Percentiles rank a stretch among this genome's conserved stretches.
These are phyloP conservation scores for Ypsolopha sequella DNA, from an alignment of 2,888 invertebrate species.

Conservation along the genomic window DNA sequence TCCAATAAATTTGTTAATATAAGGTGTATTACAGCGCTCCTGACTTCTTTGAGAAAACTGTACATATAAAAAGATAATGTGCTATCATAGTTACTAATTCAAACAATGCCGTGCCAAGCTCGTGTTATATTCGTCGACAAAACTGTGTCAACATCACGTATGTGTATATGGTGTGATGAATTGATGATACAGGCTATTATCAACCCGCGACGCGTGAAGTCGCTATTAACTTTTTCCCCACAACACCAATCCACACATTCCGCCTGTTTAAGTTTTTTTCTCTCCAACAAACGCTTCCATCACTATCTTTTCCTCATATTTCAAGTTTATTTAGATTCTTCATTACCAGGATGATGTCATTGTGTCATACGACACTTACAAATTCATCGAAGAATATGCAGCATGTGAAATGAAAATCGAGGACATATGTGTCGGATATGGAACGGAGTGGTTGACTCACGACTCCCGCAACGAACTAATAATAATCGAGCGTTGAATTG, in stretches of 20 bases:
- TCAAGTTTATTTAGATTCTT: conserved; percentile 2
- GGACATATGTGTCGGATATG: conserved; percentile 21
- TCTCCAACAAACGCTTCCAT: neutral
- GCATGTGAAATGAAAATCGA: conserved; percentile 9
- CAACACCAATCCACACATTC: too few species aligned
- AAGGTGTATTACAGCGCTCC: neutral
- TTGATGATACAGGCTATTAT: too few species aligned
- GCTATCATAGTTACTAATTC: neutral
- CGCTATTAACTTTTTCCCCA: too few species aligned
- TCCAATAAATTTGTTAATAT: neutral
- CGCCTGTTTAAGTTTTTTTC: neutral
- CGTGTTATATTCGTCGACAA: conserved; percentile 18
- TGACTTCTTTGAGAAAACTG: neutral
- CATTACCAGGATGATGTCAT: conserved; percentile 1
- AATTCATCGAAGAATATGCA: neutral
- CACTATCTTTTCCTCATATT: neutral
- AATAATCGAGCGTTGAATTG: conserved; percentile 33
- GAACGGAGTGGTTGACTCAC: neutral
- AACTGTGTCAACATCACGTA: conserved; percentile 33
- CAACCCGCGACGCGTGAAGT: too few species aligned
- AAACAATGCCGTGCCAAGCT: conserved; percentile 1
- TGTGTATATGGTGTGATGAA: too few species aligned
- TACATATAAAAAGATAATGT: neutral
- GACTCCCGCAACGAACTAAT: conserved; percentile 34
- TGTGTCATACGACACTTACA: neutral